Percentiles rank a stretch among this genome's conserved stretches.
These are phyloP conservation scores for Drosophila bunnanda DNA, from an alignment of 2,888 invertebrate genomes.

Conservation along the genomic window DNA sequence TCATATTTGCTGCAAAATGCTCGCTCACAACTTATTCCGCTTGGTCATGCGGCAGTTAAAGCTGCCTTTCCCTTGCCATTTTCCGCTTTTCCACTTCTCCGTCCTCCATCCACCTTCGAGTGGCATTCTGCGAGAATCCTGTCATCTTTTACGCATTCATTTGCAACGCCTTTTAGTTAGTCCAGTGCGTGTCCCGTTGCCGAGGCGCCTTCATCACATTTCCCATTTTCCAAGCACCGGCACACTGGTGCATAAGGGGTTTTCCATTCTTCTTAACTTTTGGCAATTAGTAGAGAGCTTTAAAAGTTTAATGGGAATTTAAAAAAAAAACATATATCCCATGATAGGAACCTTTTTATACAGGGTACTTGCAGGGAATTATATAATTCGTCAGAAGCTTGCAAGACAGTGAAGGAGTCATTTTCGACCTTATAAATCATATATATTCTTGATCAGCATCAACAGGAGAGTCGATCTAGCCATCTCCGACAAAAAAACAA, in stretches of 20 bases:
- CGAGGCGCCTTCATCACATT: slow-evolving; percentile 11
- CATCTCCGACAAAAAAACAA: too few relatives aligned
- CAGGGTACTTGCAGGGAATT: too few relatives aligned
- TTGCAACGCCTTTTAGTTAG: slow-evolving; percentile 59
- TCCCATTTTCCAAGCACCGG: slow-evolving; percentile 6
- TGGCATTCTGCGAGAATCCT: slow-evolving; percentile 53
- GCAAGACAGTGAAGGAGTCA: too few relatives aligned
- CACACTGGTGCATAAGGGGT: slow-evolving; percentile 6
- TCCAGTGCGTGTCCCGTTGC: slow-evolving; percentile 48
- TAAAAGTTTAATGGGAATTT: neutral
- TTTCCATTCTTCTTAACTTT: neutral
- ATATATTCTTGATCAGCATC: too few relatives aligned
- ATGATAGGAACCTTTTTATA: too few relatives aligned
- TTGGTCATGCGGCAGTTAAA: slow-evolving; percentile 51
- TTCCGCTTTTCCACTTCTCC: neutral
- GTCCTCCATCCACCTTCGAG: slow-evolving; percentile 13
- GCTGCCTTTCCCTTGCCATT: neutral
- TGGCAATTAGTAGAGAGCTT: neutral
- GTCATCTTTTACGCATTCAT: slow-evolving; percentile 75
- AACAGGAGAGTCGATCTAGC: too few relatives aligned
- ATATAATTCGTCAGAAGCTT: too few relatives aligned
- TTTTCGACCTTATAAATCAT: too few relatives aligned
- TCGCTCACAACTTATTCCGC: slow-evolving; percentile 41
- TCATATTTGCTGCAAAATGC: slow-evolving; percentile 43
- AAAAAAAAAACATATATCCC: too few relatives aligned